phyloP scores from a whole-genome alignment of 1,140 invertebrate genomes.

The Bombus turneri region DNA sequence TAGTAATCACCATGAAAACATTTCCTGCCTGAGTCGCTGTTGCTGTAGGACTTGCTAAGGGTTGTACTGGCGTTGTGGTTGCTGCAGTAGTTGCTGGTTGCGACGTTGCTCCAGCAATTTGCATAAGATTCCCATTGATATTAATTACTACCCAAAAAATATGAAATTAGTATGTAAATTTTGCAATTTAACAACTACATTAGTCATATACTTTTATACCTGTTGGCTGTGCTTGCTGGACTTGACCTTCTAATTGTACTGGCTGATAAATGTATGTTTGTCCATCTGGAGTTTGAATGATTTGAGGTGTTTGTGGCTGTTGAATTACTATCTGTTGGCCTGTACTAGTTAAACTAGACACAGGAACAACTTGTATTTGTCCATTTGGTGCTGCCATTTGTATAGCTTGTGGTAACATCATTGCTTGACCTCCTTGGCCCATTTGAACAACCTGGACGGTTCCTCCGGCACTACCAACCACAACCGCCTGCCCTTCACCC shows the following conservation, averaged over 20 bases:
- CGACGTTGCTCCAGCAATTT: slow-evolving; percentile 83
- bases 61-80: slow-evolving; percentile 81
- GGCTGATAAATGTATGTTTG: slow-evolving; percentile 96
- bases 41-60: slow-evolving; percentile 83
- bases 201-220: slow-evolving; percentile 74
- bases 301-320: slow-evolving; percentile 88
- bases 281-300: slow-evolving; percentile 96
- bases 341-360: slow-evolving; percentile 84
- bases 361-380: slow-evolving; percentile 86
- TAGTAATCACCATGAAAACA: slow-evolving; percentile 85
- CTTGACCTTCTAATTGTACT: slow-evolving; percentile 84
- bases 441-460: slow-evolving; percentile 83
- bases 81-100: slow-evolving; percentile 82
- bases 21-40: slow-evolving; percentile 87
- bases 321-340: slow-evolving; percentile 84
- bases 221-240: slow-evolving; percentile 85
- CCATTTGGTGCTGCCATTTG: slow-evolving; percentile 85
- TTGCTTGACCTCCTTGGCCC: slow-evolving; percentile 80
- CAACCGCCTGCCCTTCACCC: slow-evolving; percentile 81
- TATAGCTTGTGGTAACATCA: slow-evolving; percentile 84
- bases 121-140: slow-evolving; percentile 89
- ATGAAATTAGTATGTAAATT: slow-evolving; percentile 12
- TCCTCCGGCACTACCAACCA: slow-evolving; percentile 79
- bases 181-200: neutral
- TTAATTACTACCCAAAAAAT: slow-evolving; percentile 85